Evolutionary conservation across 2,888 invertebrate genomes (phyloP), one percentile per base, ranked within the genome.

Genomic region (Melanotus villosus): DNA sequence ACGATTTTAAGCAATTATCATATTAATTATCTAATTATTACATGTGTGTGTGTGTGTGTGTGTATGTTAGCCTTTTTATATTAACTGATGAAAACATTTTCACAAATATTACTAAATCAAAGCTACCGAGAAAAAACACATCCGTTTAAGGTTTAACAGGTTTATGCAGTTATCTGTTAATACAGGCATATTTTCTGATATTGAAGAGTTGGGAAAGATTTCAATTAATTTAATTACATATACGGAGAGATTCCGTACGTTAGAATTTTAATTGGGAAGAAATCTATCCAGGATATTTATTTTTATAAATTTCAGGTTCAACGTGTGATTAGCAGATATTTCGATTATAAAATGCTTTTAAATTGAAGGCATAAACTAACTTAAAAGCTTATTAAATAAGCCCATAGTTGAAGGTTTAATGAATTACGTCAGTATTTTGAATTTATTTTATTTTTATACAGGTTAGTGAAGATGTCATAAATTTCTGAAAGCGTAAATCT

Each of bases 181-280:
- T 5, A 26, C 26, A 3, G 18, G n/a, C 32, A 52, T 14, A 52
- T n/a, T 12, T 14, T 26, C 50, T 23, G n/a, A 14, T 10, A n/a
- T 23, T 2, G 18, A 43, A 18, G 19, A 19, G n/a, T n/a, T n/a
- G 30, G 10, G n/a, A 12, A 50, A 18, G 18, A 16, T 52, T 14
- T 52, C 52, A 32, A 52, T 52, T 52, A 52, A 52, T 32, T 32
- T 30, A 52, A 52, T 52, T 32, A 32, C 47, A 47, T 5, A 47
- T 47, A 23, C 12, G 21, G 12, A 4, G 23, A 47, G 21, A 32
- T 16, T 30, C 34, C 16, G 32, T 5, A n/a, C 32, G 30, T 18
- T 32, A 18, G 32, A 9, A 32, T 30, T 52, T 52, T 32, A 52
- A 52, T 52, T 32, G 32, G 52, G 12, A 32, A 21, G n/a, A 23